phyloP scores from a whole-genome alignment of 2,113 vertebrate genomes.

The Salvelinus fontinalis region DNA sequence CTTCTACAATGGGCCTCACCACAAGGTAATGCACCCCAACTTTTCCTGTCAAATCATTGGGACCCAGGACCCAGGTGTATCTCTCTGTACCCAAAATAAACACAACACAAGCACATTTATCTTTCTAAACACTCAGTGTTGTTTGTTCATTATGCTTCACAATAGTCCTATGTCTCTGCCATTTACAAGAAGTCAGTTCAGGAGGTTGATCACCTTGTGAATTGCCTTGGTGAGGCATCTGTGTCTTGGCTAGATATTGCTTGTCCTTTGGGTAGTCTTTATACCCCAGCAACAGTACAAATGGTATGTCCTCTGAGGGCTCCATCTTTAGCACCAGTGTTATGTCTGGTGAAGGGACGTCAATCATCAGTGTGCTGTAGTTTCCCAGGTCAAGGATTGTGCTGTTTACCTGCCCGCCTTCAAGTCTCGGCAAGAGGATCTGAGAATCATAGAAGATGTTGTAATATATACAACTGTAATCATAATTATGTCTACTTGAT shows the following conservation, averaged over 20 bases:
- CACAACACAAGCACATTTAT: neutral
- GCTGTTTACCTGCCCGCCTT: slow-evolving; percentile 54
- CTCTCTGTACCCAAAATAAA: slow-evolving; percentile 63
- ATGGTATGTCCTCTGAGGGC: slow-evolving; percentile 70
- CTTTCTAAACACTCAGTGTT: neutral
- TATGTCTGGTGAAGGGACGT: slow-evolving; percentile 69
- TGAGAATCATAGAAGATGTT: slow-evolving; percentile 44
- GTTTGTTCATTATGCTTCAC: neutral
- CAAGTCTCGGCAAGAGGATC: slow-evolving; percentile 80
- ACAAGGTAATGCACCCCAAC: slow-evolving; percentile 80
- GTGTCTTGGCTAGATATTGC: slow-evolving; percentile 69
- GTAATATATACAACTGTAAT: neutral
- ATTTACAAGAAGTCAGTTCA: neutral
- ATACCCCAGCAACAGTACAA: slow-evolving; percentile 80
- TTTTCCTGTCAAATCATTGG: slow-evolving; percentile 70
- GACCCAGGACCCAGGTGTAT: slow-evolving; percentile 83
- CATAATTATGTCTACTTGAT: too few species aligned
- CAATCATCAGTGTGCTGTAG: slow-evolving; percentile 75
- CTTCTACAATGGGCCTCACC: slow-evolving; percentile 71
- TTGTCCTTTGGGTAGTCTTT: slow-evolving; percentile 78
- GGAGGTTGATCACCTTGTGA: slow-evolving; percentile 67
- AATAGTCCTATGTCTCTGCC: neutral
- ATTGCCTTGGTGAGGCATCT: slow-evolving; percentile 68
- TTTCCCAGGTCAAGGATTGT: slow-evolving; percentile 76
- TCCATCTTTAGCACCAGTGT: slow-evolving; percentile 82